A percentile compares a stretch with the other conserved stretches of the same genome.
Conservation (phyloP, 2,113 vertebrate genomes). For the Ceuthmochares aereus region DNA sequence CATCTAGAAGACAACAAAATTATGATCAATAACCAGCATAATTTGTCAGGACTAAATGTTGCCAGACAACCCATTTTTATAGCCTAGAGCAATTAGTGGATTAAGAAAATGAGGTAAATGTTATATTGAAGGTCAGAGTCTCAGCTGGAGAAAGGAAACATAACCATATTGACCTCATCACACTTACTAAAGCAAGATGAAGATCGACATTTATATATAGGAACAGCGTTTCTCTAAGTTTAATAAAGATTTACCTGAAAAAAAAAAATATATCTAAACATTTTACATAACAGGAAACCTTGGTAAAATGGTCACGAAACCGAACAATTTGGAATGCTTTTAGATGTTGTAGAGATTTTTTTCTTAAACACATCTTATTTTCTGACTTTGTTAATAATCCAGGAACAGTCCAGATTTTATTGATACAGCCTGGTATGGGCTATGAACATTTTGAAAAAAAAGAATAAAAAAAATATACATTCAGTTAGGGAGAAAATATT, state of each 20-base stretch:
- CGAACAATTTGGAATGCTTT: not conserved
- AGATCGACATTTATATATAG: not conserved
- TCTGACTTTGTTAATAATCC: not conserved
- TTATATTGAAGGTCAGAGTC: constrained; percentile 44
- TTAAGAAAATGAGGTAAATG: constrained; percentile 61
- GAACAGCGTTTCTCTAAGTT: not conserved
- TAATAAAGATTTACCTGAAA: not conserved
- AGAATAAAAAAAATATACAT: not conserved
- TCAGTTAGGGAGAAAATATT: not conserved
- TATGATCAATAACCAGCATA: not conserved
- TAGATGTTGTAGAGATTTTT: not conserved
- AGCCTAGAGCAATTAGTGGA: constrained; percentile 22
- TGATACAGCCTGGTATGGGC: not conserved
- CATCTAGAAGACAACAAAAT: not conserved
- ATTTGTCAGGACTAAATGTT: not conserved
- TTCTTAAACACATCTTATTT: not conserved
- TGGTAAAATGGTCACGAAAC: not conserved
- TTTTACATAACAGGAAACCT: not conserved
- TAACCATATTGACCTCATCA: constrained; percentile 13
- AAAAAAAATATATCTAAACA: not conserved
- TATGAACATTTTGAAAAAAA: not conserved
- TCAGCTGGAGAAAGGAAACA: constrained; percentile 22
- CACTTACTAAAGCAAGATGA: constrained; percentile 18
- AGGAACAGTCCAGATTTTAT: not conserved
- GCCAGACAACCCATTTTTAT: constrained; percentile 25